phyloP scores from a whole-genome alignment of 2,797 vertebrate species.

The Huso huso region DNA sequence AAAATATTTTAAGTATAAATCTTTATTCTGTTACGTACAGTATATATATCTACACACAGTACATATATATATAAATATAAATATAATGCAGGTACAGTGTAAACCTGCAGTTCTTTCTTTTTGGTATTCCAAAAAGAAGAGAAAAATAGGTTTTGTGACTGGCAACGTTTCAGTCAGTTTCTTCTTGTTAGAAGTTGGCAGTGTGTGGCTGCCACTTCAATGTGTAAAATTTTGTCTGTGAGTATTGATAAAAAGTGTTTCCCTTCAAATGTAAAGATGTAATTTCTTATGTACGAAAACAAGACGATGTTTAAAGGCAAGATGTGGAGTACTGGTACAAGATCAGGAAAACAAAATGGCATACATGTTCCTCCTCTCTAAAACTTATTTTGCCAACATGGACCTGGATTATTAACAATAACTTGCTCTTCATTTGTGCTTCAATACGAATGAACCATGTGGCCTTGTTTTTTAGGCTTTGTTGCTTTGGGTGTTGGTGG shows the following conservation, averaged over 20 bases:
- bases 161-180: constrained; percentile 40
- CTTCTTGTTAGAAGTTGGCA: constrained; percentile 41
- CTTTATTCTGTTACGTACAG: constrained; percentile 15
- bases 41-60: constrained; percentile 2
- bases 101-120: constrained; percentile 27
- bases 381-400: constrained; percentile 16
- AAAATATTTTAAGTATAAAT: constrained; percentile 27
- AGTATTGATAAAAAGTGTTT: constrained; percentile 30
- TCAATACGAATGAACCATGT: too few species aligned
- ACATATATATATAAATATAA: not conserved
- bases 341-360: too few species aligned
- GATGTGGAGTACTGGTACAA: not conserved
- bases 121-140: too few species aligned
- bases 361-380: not conserved
- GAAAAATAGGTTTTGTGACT: not conserved
- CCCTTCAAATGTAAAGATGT: constrained; percentile 34
- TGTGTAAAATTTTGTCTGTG: constrained; percentile 58
- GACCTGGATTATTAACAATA: constrained; percentile 12
- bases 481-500: too few species aligned
- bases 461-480: too few species aligned
- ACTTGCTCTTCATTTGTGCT: too few species aligned
- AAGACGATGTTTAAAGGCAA: constrained; percentile 3
- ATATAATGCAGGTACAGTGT: constrained; percentile 16
- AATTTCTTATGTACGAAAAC: constrained; percentile 34
- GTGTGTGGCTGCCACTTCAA: constrained; percentile 31